phyloP scores from a whole-genome alignment of 2,888 invertebrate genomes.

The Drosophila anomalata region DNA sequence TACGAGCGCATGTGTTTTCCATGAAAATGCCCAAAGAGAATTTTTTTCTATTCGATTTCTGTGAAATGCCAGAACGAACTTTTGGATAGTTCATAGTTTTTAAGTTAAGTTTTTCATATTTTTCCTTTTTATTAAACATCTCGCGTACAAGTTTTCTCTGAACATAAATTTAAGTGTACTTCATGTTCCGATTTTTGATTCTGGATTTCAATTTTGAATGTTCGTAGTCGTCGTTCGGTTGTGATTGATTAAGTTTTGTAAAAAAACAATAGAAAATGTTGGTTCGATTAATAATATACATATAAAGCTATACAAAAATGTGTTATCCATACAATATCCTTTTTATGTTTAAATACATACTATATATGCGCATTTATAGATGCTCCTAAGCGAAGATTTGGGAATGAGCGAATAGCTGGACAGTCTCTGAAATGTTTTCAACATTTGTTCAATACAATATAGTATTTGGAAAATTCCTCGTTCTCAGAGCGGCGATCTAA shows the following conservation, averaged over 20 bases:
- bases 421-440: constrained; percentile 45
- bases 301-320: constrained; percentile 77
- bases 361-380: constrained; percentile 26
- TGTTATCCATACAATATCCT: constrained; percentile 45
- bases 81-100: neutral
- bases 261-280: constrained; percentile 50
- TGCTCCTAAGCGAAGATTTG: constrained; percentile 34
- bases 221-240: constrained; percentile 10
- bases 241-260: constrained; percentile 36
- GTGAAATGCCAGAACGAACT: constrained; percentile 1
- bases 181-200: constrained; percentile 42
- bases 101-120: constrained; percentile 7
- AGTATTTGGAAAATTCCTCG: constrained; percentile 5
- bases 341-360: constrained; percentile 21
- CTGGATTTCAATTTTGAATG: constrained; percentile 46
- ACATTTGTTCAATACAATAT: constrained; percentile 9
- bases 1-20: constrained; percentile 6
- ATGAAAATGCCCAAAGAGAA: constrained; percentile 30
- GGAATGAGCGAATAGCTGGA: constrained; percentile 32
- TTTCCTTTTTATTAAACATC: constrained; percentile 40
- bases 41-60: constrained; percentile 12
- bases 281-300: constrained; percentile 64
- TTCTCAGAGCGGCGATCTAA: constrained; percentile 10
- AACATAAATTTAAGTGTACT: constrained; percentile 31
- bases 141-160: constrained; percentile 32